Evolutionary conservation across 2,888 invertebrate species (phyloP).

Genomic region (Escarpia spicata): DNA sequence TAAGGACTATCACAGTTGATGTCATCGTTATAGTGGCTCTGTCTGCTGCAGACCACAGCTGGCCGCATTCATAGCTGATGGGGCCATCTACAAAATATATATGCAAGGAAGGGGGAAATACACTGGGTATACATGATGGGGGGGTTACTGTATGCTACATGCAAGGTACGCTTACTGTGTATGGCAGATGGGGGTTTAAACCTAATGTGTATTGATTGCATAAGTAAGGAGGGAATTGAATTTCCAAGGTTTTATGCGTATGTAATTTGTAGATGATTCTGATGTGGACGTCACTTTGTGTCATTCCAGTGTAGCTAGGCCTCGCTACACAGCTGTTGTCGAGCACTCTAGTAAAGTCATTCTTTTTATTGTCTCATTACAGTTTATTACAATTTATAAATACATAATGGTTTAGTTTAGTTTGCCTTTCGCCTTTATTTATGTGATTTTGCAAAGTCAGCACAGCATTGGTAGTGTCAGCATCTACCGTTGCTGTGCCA

Average conservation of each 20-base stretch:
- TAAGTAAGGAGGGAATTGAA: too few species aligned
- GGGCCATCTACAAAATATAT: not conserved
- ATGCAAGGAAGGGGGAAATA: too few species aligned
- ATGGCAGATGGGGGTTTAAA: too few species aligned
- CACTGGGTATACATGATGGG: too few species aligned
- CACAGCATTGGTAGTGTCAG: not conserved
- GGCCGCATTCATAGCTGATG: not conserved
- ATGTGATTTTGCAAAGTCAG: not conserved
- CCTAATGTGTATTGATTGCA: too few species aligned
- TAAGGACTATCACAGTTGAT: not conserved
- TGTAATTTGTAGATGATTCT: too few species aligned
- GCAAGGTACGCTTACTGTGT: too few species aligned
- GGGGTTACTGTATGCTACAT: too few species aligned
- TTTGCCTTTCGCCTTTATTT: constrained; percentile 8
- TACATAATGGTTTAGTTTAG: not conserved
- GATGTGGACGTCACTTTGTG: not conserved
- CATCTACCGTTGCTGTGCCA: not conserved
- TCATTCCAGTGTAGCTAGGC: not conserved
- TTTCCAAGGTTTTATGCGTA: too few species aligned
- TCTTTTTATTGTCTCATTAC: not conserved
- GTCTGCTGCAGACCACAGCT: not conserved
- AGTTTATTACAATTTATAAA: not conserved
- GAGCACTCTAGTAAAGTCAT: not conserved
- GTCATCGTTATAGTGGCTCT: not conserved
- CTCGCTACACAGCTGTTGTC: not conserved